Percentiles rank a stretch among this genome's conserved stretches.
These are phyloP conservation scores for Salmo trutta DNA, from an alignment of 2,797 vertebrate species.

Conservation along the genomic window DNA sequence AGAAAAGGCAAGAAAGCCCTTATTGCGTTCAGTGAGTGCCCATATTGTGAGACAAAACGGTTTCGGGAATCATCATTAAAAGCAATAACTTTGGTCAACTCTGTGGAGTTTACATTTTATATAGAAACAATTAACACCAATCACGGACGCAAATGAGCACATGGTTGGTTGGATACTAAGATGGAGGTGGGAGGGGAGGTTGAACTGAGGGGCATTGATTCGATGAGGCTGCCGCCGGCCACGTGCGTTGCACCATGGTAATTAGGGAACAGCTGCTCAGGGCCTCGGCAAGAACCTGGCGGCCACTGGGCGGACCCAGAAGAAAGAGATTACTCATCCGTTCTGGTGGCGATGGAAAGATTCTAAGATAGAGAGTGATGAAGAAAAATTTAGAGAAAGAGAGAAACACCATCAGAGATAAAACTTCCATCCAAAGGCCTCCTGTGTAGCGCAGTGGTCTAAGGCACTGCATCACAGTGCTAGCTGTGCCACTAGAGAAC, in stretches of 20 bases:
- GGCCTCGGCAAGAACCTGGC: background rate
- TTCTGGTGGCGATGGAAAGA: conserved; percentile 2
- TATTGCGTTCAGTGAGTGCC: background rate
- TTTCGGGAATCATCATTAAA: background rate
- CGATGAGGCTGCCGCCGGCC: background rate
- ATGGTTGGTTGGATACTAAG: background rate
- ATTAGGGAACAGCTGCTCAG: conserved; percentile 10
- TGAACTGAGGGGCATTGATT: conserved; percentile 9
- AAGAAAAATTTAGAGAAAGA: background rate
- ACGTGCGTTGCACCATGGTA: background rate
- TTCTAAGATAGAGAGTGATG: background rate
- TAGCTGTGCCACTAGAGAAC: too few species aligned
- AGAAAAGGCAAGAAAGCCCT: background rate
- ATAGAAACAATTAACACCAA: conserved; percentile 30
- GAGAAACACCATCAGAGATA: background rate
- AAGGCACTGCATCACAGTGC: too few species aligned
- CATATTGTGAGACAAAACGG: background rate
- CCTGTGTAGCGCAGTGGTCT: background rate
- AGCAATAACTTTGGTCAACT: background rate
- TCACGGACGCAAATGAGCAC: background rate
- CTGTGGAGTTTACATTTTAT: background rate
- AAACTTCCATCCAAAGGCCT: background rate
- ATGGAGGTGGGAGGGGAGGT: background rate
- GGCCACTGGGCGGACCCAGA: background rate
- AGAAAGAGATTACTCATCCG: background rate